Base-by-base conservation (phyloP, 53 echinoderm and acorn worm species). In the Echinarachnius parma region DNA sequence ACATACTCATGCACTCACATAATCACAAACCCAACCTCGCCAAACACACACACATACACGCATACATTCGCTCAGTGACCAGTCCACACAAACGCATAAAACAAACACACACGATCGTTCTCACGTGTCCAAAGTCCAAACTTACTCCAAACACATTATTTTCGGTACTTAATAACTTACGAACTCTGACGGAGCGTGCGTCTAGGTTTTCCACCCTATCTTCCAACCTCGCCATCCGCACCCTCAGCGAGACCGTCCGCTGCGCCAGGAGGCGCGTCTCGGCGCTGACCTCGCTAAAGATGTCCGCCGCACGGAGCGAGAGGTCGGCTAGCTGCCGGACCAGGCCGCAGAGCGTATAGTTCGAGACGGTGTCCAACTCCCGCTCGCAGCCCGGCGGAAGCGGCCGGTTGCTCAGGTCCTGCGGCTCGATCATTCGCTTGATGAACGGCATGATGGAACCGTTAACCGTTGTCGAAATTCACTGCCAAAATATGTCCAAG, bases 391-490 rank as follows among this genome's bases (percentile, higher is more conserved):
- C 87, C 24, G 82, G 82, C 29, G 90, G 90, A 7, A 96, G 77
- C 21, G 82, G 75, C 66, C 76, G 87, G 77, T 88, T 79, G 69
- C 96, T 96, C 65, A 96, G 62, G 60, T 79, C 44, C 11, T 79
- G 78, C 26, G 96, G 96, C 39, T 96, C 88, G 25, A 96, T 77
- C 44, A 78, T 70, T 39, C 96, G 74, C 69, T 91, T 96, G 21
- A 91, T 84, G 75, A 91, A 96, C 77, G 96, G 96, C 96, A 96
- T 96, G 56, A 60, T 90, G 82, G 23, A n/a, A n/a, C n/a, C n/a
- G n/a, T n/a, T n/a, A n/a, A n/a, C n/a, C n/a, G n/a, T n/a, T n/a
- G n/a, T n/a, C n/a, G n/a, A n/a, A n/a, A n/a, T n/a, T n/a, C n/a
- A n/a, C n/a, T n/a, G n/a, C n/a, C n/a, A n/a, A n/a, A n/a, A n/a